phyloP scores from a whole-genome alignment of 53 echinoderm and acorn worm genomes.

The Hippasteria phrygiana region DNA sequence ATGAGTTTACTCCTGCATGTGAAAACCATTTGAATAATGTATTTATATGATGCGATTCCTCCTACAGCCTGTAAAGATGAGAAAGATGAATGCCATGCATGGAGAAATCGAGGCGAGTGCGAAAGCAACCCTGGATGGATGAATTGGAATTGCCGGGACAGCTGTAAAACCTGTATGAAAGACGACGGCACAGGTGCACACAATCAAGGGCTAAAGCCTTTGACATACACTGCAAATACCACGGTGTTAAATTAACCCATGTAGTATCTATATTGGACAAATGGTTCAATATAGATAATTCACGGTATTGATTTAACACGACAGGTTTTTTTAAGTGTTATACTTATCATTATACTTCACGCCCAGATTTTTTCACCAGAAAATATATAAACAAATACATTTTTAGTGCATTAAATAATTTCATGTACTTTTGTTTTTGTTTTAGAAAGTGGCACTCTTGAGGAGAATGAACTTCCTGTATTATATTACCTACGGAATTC shows the following conservation, averaged over 20 bases:
- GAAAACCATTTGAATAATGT: too few relatives aligned
- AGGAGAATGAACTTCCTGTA: conserved; percentile 53
- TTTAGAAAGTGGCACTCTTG: conserved; percentile 72
- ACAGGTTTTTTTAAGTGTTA: too few relatives aligned
- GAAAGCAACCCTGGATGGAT: conserved; percentile 85
- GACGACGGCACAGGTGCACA: conserved; percentile 85
- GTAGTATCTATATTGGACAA: too few relatives aligned
- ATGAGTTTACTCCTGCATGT: too few relatives aligned
- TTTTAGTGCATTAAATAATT: too few relatives aligned
- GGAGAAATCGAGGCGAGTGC: conserved; percentile 88
- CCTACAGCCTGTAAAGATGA: conserved; percentile 81
- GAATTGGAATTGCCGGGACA: conserved; percentile 81
- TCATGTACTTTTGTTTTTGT: not conserved
- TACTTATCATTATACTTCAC: too few relatives aligned
- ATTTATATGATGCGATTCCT: not conserved
- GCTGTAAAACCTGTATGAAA: conserved; percentile 77
- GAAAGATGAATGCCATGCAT: conserved; percentile 81
- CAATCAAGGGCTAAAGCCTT: not conserved
- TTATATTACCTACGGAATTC: conserved; percentile 81
- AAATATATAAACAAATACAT: too few relatives aligned
- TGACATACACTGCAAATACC: not conserved
- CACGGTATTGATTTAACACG: too few relatives aligned
- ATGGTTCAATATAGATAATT: too few relatives aligned
- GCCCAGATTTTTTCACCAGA: too few relatives aligned
- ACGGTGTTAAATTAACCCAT: too few relatives aligned